Evolutionary conservation across 2,113 vertebrate species (phyloP), one percentile per base, ranked within the genome.

Genomic region (Jacana jacana): DNA sequence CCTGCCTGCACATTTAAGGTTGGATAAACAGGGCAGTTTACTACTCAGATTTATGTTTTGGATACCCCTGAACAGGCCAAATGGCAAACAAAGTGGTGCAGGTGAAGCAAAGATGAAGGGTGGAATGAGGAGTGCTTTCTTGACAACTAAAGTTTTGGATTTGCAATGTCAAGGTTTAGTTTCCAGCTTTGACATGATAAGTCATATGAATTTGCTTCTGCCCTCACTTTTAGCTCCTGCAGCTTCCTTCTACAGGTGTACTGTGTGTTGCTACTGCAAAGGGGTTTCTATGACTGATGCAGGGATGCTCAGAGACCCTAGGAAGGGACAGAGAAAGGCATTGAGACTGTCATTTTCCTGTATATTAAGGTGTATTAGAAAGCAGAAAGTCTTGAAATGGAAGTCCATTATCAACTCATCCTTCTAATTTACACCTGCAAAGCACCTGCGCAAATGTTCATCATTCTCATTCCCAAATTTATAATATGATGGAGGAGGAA

Each of bases 101-200:
- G 17, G 27, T 42, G 33, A 75, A 51, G 46, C 18, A 33, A 54
- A 54, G 33, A 60, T 18, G 18, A 65, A 88, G 51, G 6, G 23
- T 42, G n/a, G 51, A 69, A 23, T 11, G 40, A 72, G 54, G 37
- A n/a, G 4, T 28, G 17, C 20, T 92, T 20, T 63, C 37, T 22
- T 46, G 22, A 7, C n/a, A 27, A 18, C 44, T 57, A 1, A 81
- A 33, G 4, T 55, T 89, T 89, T 51, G 31, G 37, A 24, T 25
- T 71, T 2, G 4, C 1, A 2, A 37, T 1, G 1, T 44, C 7
- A 12, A 68, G 6, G 35, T 85, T 87, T 57, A 18, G 0, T 76
- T 89, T 78, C 65, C 52, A 35, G 7, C 48, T 87, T 37, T 87
- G 37, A 64, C 10, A 75, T 31, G 17, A 6, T 27, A 22, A 0